Conservation (phyloP, 2,888 invertebrate species). For the Heliconius cydno region DNA sequence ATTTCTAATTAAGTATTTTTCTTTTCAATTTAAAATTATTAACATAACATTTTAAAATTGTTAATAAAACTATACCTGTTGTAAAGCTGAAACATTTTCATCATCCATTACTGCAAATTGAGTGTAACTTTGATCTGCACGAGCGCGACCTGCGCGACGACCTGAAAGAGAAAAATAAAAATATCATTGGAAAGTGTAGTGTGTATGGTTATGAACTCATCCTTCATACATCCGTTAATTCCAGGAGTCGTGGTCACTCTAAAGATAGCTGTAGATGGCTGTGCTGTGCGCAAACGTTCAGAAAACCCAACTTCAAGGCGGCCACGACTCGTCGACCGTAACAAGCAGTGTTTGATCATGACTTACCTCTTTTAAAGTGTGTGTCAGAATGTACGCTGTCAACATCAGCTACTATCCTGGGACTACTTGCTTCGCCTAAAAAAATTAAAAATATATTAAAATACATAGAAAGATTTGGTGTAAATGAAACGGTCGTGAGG, state of each 20-base stretch:
- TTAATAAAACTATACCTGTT: constrained; percentile 82
- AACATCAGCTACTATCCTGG: constrained; percentile 82
- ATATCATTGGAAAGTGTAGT: background rate
- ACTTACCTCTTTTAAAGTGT: constrained; percentile 79
- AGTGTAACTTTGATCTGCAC: constrained; percentile 90
- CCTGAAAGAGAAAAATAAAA: constrained; percentile 24
- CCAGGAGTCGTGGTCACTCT: background rate
- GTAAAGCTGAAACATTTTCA: constrained; percentile 94
- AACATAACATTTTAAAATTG: background rate
- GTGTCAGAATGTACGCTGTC: constrained; percentile 84
- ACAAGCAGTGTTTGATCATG: background rate
- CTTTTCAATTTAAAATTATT: no score
- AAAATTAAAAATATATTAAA: constrained; percentile 31
- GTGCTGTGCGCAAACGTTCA: background rate
- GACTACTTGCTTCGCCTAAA: constrained; percentile 82
- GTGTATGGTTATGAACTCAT: background rate
- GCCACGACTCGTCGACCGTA: background rate
- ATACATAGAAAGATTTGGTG: background rate
- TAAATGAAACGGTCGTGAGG: no score
- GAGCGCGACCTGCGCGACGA: constrained; percentile 69
- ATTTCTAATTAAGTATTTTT: no score
- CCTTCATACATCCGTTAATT: background rate
- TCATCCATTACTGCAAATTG: constrained; percentile 97
- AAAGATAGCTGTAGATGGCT: background rate
- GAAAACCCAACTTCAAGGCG: background rate